A percentile compares a stretch with the other conserved stretches of the same genome.
These are phyloP conservation scores for Takifugu bimaculatus DNA, from an alignment of 2,113 vertebrate species.

Conservation along the genomic window DNA sequence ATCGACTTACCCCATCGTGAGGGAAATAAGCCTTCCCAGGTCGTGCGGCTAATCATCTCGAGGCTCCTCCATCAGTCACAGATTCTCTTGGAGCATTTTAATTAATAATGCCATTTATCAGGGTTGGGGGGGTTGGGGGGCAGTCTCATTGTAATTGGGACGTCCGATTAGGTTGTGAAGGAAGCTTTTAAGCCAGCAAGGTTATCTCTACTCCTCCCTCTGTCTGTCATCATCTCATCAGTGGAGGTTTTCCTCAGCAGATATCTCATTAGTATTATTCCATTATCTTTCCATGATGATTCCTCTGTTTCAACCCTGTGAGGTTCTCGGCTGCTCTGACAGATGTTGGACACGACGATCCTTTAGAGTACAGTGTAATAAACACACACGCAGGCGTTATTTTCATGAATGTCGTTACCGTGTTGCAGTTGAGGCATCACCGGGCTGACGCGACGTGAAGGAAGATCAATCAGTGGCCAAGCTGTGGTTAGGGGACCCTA, in stretches of 20 bases:
- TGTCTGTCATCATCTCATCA: constrained; percentile 68
- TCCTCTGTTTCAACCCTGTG: constrained; percentile 2
- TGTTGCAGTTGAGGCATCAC: constrained; percentile 42
- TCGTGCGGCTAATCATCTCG: constrained; percentile 62
- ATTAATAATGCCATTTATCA: constrained; percentile 81
- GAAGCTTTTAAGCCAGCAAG: constrained; percentile 78
- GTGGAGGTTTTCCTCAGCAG: constrained; percentile 33
- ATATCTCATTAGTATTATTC: constrained; percentile 50
- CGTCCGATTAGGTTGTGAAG: constrained; percentile 72
- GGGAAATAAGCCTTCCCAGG: constrained; percentile 60
- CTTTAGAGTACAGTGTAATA: constrained; percentile 2
- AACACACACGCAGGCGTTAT: background rate
- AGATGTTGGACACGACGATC: constrained; percentile 38
- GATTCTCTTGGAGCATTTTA: constrained; percentile 78
- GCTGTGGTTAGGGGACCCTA: constrained; percentile 42
- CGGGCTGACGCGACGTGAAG: constrained; percentile 52
- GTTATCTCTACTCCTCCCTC: constrained; percentile 74
- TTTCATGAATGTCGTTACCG: background rate
- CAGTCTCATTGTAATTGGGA: constrained; percentile 74
- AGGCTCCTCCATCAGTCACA: constrained; percentile 70
- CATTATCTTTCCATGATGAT: constrained; percentile 44
- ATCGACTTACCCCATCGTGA: constrained; percentile 59
- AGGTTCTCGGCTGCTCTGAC: constrained; percentile 27
- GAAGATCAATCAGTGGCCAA: constrained; percentile 66
- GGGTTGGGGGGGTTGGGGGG: constrained; percentile 40